Conservation (phyloP, 1,140 invertebrate genomes). For the Physella acuta region DNA sequence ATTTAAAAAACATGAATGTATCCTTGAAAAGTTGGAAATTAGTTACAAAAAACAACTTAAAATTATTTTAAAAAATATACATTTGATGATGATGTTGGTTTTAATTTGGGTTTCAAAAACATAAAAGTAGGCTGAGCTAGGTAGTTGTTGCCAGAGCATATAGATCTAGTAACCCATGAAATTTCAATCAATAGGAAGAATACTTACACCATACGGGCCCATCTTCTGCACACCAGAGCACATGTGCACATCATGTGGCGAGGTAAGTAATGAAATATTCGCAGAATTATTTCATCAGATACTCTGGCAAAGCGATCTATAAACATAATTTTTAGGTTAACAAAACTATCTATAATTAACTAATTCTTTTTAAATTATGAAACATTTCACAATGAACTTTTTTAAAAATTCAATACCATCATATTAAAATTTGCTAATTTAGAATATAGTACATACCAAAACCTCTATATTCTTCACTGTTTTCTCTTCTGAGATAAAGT, state of each 20-base stretch:
- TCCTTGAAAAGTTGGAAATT: too few species aligned
- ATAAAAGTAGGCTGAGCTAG: too few species aligned
- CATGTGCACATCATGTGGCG: slow-evolving; percentile 25
- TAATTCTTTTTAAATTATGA: background rate
- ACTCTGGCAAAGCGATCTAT: slow-evolving; percentile 21
- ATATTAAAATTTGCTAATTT: background rate
- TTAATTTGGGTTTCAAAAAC: too few species aligned
- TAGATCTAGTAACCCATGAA: too few species aligned
- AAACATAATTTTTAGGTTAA: background rate
- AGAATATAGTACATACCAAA: slow-evolving; percentile 8
- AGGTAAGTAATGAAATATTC: slow-evolving; percentile 19
- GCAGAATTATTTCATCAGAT: slow-evolving; percentile 24
- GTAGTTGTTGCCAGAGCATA: too few species aligned
- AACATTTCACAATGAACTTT: background rate
- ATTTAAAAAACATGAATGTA: too few species aligned
- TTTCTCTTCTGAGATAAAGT: slow-evolving; percentile 5
- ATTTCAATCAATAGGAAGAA: too few species aligned
- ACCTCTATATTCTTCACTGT: slow-evolving; percentile 8
- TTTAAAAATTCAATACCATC: background rate
- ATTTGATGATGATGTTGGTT: too few species aligned
- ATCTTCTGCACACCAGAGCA: slow-evolving; percentile 27
- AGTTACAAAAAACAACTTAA: too few species aligned
- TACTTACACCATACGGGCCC: slow-evolving; percentile 24
- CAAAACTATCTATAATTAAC: background rate
- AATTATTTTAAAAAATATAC: too few species aligned